These are phyloP conservation scores for Nymphicus hollandicus DNA, from an alignment of 2,113 vertebrate species.

Conservation along the genomic window DNA sequence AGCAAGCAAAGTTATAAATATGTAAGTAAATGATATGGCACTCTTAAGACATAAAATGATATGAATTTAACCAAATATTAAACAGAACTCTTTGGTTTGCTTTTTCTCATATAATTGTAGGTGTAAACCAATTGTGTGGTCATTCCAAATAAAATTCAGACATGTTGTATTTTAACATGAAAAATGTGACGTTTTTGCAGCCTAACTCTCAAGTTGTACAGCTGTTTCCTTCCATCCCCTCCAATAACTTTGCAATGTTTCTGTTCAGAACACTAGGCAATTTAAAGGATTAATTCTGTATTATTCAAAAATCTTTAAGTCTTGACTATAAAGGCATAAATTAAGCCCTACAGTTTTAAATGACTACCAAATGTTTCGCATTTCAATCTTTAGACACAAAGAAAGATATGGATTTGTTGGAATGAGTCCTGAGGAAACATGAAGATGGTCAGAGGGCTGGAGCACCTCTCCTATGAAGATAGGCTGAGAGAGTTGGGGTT, in stretches of 20 bases:
- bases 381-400: not conserved
- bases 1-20: not conserved
- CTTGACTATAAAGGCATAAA: not conserved
- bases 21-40: not conserved
- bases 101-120: not conserved
- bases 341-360: not conserved
- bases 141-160: not conserved
- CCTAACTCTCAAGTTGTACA: not conserved
- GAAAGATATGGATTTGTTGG: not conserved
- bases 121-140: not conserved
- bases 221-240: fast-evolving
- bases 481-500: not conserved
- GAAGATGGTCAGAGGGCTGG: not conserved
- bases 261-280: not conserved
- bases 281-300: not conserved
- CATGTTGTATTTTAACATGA: not conserved
- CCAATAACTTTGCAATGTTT: not conserved
- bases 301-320: not conserved
- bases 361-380: not conserved
- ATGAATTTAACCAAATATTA: not conserved
- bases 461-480: not conserved
- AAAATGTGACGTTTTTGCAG: not conserved
- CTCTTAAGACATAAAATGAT: not conserved
- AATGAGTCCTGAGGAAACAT: not conserved
- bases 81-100: not conserved